Percentiles rank a stretch among this genome's conserved stretches.
Evolutionary conservation across 30 jellyfish, hydroid and myxozoan genomes (phyloP).

Genomic region (Phacellophora camtschatica): DNA sequence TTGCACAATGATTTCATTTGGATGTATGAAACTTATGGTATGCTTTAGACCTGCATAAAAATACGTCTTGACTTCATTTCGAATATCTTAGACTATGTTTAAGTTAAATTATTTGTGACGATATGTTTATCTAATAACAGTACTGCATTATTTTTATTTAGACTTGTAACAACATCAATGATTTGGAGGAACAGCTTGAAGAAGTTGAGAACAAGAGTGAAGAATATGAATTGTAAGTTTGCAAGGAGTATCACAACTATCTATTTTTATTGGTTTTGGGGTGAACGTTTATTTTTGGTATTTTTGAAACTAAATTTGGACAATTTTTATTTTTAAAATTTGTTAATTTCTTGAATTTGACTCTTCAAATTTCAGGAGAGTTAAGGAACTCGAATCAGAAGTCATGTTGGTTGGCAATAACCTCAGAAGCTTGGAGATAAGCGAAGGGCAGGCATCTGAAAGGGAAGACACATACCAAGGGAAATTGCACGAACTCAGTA

Average conservation of each 20-base stretch:
- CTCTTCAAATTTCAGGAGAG: constrained; percentile 54
- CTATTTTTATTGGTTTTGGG: too few relatives aligned
- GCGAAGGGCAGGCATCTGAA: constrained; percentile 88
- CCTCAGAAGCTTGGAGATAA: constrained; percentile 85
- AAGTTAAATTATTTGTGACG: too few relatives aligned
- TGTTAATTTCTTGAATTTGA: background rate
- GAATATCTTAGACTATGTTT: too few relatives aligned
- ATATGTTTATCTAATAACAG: too few relatives aligned
- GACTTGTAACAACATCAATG: constrained; percentile 72
- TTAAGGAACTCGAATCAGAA: constrained; percentile 82
- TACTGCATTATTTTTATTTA: constrained; percentile 2
- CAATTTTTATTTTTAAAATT: background rate
- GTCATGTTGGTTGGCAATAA: constrained; percentile 83
- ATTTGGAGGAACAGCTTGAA: constrained; percentile 76
- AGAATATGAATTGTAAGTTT: constrained; percentile 72
- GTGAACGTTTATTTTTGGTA: too few relatives aligned
- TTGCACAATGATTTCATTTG: too few relatives aligned
- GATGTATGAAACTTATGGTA: too few relatives aligned
- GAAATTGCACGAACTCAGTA: constrained; percentile 85
- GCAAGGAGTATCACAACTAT: too few relatives aligned
- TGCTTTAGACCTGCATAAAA: too few relatives aligned
- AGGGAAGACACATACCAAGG: constrained; percentile 81
- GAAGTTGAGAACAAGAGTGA: constrained; percentile 74
- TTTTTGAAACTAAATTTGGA: too few relatives aligned
- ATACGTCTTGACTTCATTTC: too few relatives aligned